Conservation (phyloP, 2,113 vertebrate species). For the Otocyon megalotis region DNA sequence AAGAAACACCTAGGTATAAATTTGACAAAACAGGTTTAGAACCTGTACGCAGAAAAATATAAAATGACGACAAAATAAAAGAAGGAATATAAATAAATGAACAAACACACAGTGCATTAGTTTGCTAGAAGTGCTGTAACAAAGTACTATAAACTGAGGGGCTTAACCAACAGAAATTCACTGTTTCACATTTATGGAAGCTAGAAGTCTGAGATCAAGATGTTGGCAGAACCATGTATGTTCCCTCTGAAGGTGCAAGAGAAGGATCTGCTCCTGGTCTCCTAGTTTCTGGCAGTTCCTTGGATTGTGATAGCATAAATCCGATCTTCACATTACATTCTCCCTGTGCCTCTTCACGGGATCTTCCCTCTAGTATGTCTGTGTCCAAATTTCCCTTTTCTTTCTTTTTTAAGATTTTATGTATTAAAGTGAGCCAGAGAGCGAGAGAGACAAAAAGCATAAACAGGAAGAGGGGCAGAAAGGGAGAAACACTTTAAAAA, state of each 20-base stretch:
- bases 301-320: background rate
- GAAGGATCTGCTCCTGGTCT: background rate
- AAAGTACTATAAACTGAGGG: background rate
- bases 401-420: no score
- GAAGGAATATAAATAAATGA: background rate
- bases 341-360: background rate
- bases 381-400: background rate
- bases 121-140: background rate
- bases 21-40: background rate
- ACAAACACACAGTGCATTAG: background rate
- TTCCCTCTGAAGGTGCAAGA: background rate
- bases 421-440: no score
- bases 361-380: background rate
- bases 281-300: background rate
- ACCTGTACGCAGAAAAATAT: background rate
- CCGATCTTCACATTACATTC: background rate
- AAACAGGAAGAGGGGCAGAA: no score
- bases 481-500: no score
- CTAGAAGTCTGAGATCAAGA: background rate
- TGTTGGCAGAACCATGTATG: background rate
- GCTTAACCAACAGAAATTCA: background rate
- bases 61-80: background rate
- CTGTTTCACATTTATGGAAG: background rate
- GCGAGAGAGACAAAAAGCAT: no score
- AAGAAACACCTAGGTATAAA: background rate